Percentiles rank a stretch among this genome's conserved stretches.
Conservation (phyloP, 23 tunicate genomes). For the Styela clava region DNA sequence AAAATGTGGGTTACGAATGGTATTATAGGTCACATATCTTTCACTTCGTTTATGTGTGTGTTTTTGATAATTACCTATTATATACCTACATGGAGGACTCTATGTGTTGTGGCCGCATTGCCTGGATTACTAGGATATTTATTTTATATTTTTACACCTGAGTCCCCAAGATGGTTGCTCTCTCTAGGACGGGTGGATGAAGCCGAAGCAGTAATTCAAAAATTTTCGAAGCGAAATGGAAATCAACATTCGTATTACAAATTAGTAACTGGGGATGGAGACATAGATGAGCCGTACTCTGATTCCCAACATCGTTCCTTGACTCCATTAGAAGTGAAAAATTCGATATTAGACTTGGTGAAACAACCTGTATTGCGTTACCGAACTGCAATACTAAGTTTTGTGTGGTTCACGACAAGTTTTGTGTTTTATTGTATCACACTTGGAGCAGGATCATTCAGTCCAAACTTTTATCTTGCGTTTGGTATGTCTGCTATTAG, state of each 20-base stretch:
- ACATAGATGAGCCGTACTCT: background rate
- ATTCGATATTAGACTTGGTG: conserved; percentile 17
- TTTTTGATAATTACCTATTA: conserved; percentile 7
- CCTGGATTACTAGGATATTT: conserved; percentile 4
- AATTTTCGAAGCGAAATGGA: conserved; percentile 13
- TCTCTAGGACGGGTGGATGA: conserved; percentile 4
- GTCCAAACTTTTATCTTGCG: conserved; percentile 29
- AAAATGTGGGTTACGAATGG: conserved; percentile 29
- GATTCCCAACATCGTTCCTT: background rate
- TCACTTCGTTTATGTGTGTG: background rate
- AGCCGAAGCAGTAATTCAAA: conserved; percentile 13
- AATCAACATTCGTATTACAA: background rate
- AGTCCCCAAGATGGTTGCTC: conserved; percentile 29
- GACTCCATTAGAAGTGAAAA: background rate
- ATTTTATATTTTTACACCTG: conserved; percentile 21
- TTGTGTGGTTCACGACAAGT: conserved; percentile 26
- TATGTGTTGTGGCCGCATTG: conserved; percentile 7
- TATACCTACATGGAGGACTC: conserved; percentile 20
- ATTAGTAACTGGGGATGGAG: background rate
- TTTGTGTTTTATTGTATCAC: conserved; percentile 26
- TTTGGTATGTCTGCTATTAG: conserved; percentile 24
- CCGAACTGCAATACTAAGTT: conserved; percentile 9
- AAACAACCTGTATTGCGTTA: conserved; percentile 21
- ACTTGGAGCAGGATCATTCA: conserved; percentile 32
- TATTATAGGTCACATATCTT: background rate